These are phyloP conservation scores for Crax fasciolata DNA, from an alignment of 2,797 vertebrate genomes.

Conservation along the genomic window DNA sequence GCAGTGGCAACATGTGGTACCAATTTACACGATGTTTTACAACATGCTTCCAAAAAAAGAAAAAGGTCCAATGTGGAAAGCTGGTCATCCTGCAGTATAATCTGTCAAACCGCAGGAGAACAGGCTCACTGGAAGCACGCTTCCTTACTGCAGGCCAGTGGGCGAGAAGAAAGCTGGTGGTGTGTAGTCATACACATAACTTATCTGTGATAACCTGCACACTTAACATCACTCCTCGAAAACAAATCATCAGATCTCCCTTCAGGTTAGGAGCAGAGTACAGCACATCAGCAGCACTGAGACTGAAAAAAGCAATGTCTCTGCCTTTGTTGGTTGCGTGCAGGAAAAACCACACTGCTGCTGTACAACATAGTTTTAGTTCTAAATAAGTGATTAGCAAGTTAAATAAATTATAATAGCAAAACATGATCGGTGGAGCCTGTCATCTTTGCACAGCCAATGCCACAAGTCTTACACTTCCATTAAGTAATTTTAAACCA, in stretches of 20 bases:
- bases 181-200: rapidly evolving
- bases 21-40: background rate
- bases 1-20: background rate
- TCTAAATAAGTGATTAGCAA: background rate
- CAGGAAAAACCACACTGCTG: background rate
- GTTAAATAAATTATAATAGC: background rate
- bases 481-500: background rate
- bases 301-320: background rate
- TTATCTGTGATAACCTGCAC: background rate
- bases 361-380: background rate
- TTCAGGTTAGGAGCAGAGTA: background rate
- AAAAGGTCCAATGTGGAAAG: background rate
- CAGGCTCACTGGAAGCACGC: too few relatives aligned
- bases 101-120: background rate
- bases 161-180: background rate
- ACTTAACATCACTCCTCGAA: background rate
- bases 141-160: background rate
- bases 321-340: background rate
- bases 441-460: background rate
- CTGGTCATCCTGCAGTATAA: background rate
- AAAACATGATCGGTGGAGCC: background rate
- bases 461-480: background rate
- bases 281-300: background rate
- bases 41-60: background rate
- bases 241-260: background rate